A percentile compares a stretch with the other conserved stretches of the same genome.
Conservation (phyloP, 2,113 vertebrate genomes). For the Poeciliopsis prolifica region DNA sequence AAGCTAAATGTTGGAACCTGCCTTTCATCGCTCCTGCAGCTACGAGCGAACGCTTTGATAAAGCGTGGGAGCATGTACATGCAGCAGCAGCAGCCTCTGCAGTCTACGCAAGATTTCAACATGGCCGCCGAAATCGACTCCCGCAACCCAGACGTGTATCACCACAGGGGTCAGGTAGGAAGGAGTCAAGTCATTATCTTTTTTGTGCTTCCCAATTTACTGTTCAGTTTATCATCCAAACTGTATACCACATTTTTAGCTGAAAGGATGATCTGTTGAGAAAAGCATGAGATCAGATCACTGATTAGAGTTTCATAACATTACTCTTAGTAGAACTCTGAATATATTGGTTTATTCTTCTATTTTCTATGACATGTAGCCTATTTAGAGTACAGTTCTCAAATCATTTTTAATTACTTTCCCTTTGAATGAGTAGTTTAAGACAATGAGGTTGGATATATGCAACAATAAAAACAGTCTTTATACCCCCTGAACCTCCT, state of each 20-base stretch:
- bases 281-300: too few species aligned
- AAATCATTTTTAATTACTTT: too few species aligned
- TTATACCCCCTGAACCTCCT: background rate
- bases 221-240: background rate
- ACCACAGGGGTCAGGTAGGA: conserved; percentile 94
- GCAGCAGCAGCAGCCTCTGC: conserved; percentile 94
- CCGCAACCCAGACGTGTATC: conserved; percentile 96
- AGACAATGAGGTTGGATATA: too few species aligned
- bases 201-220: too few species aligned
- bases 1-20: background rate
- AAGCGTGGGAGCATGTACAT: conserved; percentile 98
- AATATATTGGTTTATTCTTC: too few species aligned
- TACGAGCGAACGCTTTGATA: conserved; percentile 95
- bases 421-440: too few species aligned
- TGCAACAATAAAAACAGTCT: background rate
- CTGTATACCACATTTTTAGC: background rate
- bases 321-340: too few species aligned
- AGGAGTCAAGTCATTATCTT: accelerated
- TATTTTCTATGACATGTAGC: too few species aligned
- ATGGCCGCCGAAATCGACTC: conserved; percentile 93
- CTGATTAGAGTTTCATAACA: too few species aligned
- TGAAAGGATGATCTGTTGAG: background rate
- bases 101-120: conserved; percentile 96
- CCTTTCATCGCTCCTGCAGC: conserved; percentile 51
- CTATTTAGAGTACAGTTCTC: too few species aligned